phyloP scores from a whole-genome alignment of 2,888 invertebrate species.

The Griposia aprilina region DNA sequence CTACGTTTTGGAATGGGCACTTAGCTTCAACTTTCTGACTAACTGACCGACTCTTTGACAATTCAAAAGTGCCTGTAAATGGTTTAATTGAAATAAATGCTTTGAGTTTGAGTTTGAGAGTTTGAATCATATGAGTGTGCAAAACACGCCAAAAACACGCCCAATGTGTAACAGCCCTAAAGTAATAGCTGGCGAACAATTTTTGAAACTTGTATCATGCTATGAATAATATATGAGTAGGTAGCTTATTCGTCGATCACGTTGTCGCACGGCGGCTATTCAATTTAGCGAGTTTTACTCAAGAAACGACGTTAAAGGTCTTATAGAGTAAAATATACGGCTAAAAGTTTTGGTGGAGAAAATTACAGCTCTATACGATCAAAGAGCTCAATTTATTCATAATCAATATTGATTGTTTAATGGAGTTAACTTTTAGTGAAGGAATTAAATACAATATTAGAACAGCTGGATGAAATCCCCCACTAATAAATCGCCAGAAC shows the following conservation, averaged over 20 bases:
- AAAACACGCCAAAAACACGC: neutral
- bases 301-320: slow-evolving; percentile 2
- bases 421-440: neutral
- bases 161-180: neutral
- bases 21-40: no score
- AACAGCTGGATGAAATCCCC: neutral
- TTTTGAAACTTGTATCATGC: slow-evolving; percentile 61
- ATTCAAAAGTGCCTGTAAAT: no score
- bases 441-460: no score
- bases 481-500: neutral
- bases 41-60: no score
- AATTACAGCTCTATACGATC: neutral
- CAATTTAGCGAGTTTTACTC: slow-evolving; percentile 45
- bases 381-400: neutral
- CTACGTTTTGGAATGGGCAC: no score
- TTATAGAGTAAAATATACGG: neutral
- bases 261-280: slow-evolving; percentile 55
- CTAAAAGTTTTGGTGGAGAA: neutral
- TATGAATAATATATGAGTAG: slow-evolving; percentile 68
- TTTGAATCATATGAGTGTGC: no score
- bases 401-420: neutral
- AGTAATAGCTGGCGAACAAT: slow-evolving; percentile 42
- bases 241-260: slow-evolving; percentile 42
- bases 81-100: no score
- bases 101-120: no score